Evolutionary conservation across 2,113 vertebrate genomes (phyloP).

Genomic region (Leucoraja erinaceus): DNA sequence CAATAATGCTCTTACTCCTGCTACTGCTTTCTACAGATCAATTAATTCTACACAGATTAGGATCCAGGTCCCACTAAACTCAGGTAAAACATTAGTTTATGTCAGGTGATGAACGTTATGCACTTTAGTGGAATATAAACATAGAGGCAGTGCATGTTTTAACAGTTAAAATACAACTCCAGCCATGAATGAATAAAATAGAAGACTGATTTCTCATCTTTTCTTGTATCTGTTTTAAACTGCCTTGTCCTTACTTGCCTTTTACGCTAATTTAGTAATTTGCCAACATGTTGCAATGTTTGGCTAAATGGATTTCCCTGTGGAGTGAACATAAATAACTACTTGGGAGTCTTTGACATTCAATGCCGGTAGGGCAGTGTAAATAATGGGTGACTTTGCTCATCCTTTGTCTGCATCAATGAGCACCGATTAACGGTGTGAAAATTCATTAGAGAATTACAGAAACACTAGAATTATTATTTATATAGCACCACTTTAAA

Average conservation of each 20-base stretch:
- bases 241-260: neutral
- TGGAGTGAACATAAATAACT: neutral
- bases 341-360: neutral
- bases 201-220: neutral
- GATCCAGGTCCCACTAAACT: neutral
- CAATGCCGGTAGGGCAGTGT: neutral
- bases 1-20: neutral
- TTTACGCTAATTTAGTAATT: neutral
- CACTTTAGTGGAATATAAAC: neutral
- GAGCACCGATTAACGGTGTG: neutral
- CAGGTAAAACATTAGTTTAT: neutral
- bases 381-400: conserved; percentile 12
- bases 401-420: neutral
- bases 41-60: neutral
- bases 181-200: neutral
- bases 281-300: neutral
- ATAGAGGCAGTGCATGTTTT: neutral
- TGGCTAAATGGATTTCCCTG: neutral
- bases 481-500: neutral
- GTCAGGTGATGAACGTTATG: neutral
- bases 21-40: neutral
- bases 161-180: neutral
- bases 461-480: neutral
- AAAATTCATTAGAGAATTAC: neutral
- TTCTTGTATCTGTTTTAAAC: neutral